A percentile compares a stretch with the other conserved stretches of the same genome.
phyloP scores from a whole-genome alignment of 2,888 invertebrate species.

The Linnaemya vulpina region DNA sequence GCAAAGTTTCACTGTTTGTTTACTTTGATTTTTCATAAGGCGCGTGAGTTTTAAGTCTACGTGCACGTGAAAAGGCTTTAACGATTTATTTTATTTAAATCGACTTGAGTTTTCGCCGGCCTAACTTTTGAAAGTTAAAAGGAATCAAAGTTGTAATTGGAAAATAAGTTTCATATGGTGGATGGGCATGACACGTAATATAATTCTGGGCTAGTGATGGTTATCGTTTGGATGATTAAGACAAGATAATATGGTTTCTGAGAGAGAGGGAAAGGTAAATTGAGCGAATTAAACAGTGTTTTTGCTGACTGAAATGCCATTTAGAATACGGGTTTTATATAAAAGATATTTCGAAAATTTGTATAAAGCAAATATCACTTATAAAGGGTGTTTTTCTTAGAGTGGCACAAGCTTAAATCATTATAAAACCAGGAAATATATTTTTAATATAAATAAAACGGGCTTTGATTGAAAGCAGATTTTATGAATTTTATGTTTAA shows the following conservation, averaged over 20 bases:
- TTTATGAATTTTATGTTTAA: too few species aligned
- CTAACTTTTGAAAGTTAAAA: conserved; percentile 38
- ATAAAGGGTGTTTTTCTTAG: too few species aligned
- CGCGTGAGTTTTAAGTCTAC: conserved; percentile 42
- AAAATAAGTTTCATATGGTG: conserved; percentile 28
- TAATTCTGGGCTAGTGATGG: not conserved
- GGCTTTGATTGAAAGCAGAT: too few species aligned
- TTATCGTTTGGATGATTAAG: not conserved
- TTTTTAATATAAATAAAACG: too few species aligned
- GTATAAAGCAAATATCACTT: too few species aligned
- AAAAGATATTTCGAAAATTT: too few species aligned
- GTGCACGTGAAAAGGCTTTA: conserved; percentile 42
- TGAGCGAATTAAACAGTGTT: too few species aligned
- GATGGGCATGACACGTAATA: conserved; percentile 33
- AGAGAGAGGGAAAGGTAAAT: not conserved
- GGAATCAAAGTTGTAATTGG: conserved; percentile 54
- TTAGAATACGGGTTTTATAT: too few species aligned
- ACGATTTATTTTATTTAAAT: conserved; percentile 51
- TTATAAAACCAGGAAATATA: too few species aligned
- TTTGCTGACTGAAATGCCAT: too few species aligned
- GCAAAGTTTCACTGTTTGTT: conserved; percentile 19
- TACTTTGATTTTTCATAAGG: conserved; percentile 51
- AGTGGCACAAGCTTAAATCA: too few species aligned
- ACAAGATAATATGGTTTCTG: not conserved
- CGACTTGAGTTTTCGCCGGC: conserved; percentile 29